These are phyloP conservation scores for Oriolus oriolus DNA, from an alignment of 2,113 vertebrate species.

Conservation along the genomic window DNA sequence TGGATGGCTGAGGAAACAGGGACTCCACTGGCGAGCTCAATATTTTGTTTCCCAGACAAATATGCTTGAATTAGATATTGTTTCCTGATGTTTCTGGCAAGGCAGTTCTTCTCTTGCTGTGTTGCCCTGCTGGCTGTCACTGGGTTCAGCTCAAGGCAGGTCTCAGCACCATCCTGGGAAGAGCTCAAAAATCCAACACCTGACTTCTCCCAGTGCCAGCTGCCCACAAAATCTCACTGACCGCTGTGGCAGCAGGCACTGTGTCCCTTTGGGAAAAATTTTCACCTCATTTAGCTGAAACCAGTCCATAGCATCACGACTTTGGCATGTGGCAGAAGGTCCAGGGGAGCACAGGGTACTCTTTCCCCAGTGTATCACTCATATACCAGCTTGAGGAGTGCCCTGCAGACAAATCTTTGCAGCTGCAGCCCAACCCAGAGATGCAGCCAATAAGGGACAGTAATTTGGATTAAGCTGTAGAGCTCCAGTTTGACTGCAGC, in stretches of 20 bases:
- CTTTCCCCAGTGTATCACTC: background rate
- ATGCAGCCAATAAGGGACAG: background rate
- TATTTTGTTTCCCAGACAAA: background rate
- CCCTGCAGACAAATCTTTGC: background rate
- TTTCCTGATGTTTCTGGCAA: background rate
- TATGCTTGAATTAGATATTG: background rate
- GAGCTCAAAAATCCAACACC: background rate
- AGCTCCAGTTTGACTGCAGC: background rate
- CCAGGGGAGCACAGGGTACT: background rate
- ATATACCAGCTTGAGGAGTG: background rate
- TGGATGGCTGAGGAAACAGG: background rate
- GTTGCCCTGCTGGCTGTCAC: background rate
- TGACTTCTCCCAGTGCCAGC: background rate
- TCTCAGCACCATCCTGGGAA: background rate
- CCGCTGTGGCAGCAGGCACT: background rate
- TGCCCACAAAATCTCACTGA: background rate
- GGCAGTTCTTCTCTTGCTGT: background rate
- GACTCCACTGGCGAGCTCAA: background rate
- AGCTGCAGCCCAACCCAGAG: background rate
- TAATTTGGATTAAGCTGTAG: background rate
- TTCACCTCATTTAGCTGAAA: background rate
- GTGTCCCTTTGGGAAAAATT: background rate
- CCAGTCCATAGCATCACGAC: rapidly evolving
- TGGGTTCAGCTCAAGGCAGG: background rate
- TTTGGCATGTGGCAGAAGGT: rapidly evolving